Conservation (phyloP, 1,140 invertebrate genomes). For the Megalonaias nervosa region DNA sequence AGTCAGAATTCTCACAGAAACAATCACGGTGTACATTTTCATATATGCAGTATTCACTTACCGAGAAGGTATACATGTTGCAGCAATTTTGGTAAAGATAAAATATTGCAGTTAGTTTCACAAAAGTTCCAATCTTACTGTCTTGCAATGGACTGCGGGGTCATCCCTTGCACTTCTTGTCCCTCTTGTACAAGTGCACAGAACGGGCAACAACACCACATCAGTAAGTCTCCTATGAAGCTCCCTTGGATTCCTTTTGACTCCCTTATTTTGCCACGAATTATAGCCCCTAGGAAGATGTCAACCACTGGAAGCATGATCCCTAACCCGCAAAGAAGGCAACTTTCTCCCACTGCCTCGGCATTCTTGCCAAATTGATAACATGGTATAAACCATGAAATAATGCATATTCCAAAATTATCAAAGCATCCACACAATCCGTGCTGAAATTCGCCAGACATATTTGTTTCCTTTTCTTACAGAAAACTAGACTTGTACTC, state of each 20-base stretch:
- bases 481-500: neutral
- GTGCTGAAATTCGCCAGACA: slow-evolving; percentile 63
- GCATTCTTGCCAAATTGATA: slow-evolving; percentile 68
- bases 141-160: slow-evolving; percentile 36
- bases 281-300: slow-evolving; percentile 47
- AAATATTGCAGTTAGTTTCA: no score
- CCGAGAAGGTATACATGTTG: no score
- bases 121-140: slow-evolving; percentile 4
- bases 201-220: slow-evolving; percentile 59
- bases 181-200: slow-evolving; percentile 66
- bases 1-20: no score
- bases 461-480: slow-evolving; percentile 25
- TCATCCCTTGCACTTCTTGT: slow-evolving; percentile 60
- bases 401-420: slow-evolving; percentile 64
- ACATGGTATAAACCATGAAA: slow-evolving; percentile 67
- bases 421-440: slow-evolving; percentile 67
- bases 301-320: slow-evolving; percentile 58
- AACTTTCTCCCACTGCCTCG: slow-evolving; percentile 66
- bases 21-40: no score
- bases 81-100: no score
- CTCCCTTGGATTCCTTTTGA: slow-evolving; percentile 61
- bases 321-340: slow-evolving; percentile 59
- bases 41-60: no score
- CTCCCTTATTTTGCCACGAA: slow-evolving; percentile 67
- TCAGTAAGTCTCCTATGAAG: slow-evolving; percentile 56